Evolutionary conservation across 2,113 vertebrate genomes (phyloP), one percentile per base, ranked within the genome.

Genomic region (Cyanoramphus novaezelandiae): DNA sequence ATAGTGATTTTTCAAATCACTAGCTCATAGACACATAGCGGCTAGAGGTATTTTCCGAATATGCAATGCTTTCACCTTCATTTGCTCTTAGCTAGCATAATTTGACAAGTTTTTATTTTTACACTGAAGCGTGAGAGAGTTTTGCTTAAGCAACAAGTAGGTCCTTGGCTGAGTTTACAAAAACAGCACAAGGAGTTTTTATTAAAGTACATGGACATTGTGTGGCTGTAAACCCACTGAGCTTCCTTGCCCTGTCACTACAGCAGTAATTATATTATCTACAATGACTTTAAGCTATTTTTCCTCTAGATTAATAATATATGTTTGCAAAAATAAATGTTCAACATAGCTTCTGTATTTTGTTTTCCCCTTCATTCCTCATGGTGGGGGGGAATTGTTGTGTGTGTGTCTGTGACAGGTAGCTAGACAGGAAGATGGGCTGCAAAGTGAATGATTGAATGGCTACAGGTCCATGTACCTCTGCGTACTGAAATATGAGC

Each of bases 141-240:
- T 96, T 95, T 82, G 43, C 23, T 77, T 70, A 70, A 92, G 74
- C 67, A 92, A 92, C 67, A 92, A 77, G 76, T 77, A 74, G 17
- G 23, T 37, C 20, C 27, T 83, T 37, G 43, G 37, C 50, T 75
- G 63, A 82, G 29, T 67, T 57, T 77, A 41, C 72, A 75, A 53
- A 88, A 71, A 10, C 62, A 77, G 5, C 37, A 33, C 39, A 35
- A 52, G 33, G 23, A 28, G 43, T 52, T 92, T 89, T 69, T 81
- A n/a, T 75, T 70, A 12, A 88, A 87, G 57, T 44, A 41, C 7
- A 0, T n/a, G 35, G 52, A 35, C 2, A 21, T 4, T 27, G 25
- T 50, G 31, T 39, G 53, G 10, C 39, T 75, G 18, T 57, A 75
- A 86, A 86, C 28, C 33, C 24, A 7, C 24, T 35, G 63, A 92